Evolutionary conservation across 2,888 invertebrate genomes (phyloP), one percentile per base, ranked within the genome.

Genomic region (Branchellion lobata): DNA sequence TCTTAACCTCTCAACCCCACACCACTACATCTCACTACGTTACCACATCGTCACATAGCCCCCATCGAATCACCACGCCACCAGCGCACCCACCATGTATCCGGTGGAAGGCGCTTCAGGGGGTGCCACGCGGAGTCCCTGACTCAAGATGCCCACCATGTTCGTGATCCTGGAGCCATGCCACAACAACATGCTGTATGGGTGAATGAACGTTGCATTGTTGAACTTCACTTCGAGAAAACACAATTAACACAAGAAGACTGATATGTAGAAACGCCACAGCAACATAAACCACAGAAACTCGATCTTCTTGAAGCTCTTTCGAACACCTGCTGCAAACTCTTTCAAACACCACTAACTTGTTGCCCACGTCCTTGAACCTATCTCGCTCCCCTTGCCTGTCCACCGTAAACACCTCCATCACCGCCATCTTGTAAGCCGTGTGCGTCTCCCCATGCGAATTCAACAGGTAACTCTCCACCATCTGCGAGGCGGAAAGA

Each of bases 71-170:
- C 21, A 57, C 61, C 61, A 57, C 5, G 3, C 61, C 5, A 57
- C 24, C 21, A 8, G 21, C 61, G 3, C 24, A 74, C 47, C 79
- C 81, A 86, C 87, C 89, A 89, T 90, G 84, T 89, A 89, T 24
- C 89, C 89, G 31, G 89, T 88, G 61, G 86, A 86, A n/a, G 90
- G 90, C 11, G 89, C 90, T 83, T 90, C 89, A 8, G 89, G 89
- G 21, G 90, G 90, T 2, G 90, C 90, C 77, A 90, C 89, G 33
- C 88, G 84, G 79, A 90, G 84, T 1, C 90, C 89, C 82, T 88
- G 87, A 81, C 87, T 87, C 61, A 90, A 84, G 81, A 90, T 90
- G 14, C 89, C 89, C 11, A 87, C 87, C 87, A 88, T 89, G 84
- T 90, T 90, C 27, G 88, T 87, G 51, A 89, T 82, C 11, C 89